Evolutionary conservation across 2,113 vertebrate genomes (phyloP).

Genomic region (Halichoeres trimaculatus): DNA sequence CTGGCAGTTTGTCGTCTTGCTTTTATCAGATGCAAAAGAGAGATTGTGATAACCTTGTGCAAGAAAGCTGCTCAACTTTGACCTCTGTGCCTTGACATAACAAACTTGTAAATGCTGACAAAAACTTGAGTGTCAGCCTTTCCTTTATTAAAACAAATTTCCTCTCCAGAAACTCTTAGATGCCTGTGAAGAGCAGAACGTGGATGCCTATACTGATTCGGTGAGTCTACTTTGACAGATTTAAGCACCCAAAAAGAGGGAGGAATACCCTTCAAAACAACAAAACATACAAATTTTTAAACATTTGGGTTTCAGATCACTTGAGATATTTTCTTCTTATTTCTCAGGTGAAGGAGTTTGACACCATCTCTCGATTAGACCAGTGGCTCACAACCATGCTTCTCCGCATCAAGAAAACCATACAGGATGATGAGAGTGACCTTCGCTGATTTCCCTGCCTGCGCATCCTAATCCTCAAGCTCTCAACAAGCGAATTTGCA

Average conservation of each 20-base stretch:
- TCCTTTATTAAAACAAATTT: background rate
- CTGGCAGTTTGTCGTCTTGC: background rate
- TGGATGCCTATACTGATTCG: conserved; percentile 90
- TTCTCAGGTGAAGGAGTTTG: conserved; percentile 92
- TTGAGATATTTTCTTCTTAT: background rate
- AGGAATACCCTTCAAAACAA: no score
- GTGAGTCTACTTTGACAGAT: conserved; percentile 75
- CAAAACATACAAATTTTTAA: no score
- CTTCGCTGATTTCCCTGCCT: conserved; percentile 76
- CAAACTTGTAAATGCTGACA: no score
- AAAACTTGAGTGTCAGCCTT: background rate
- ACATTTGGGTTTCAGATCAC: background rate
- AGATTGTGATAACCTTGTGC: no score
- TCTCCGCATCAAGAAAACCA: conserved; percentile 95
- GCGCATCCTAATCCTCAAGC: background rate
- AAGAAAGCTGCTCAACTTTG: no score
- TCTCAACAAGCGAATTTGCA: background rate
- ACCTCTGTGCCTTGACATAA: no score
- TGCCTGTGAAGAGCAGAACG: conserved; percentile 92
- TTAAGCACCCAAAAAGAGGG: background rate
- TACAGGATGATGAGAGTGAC: conserved; percentile 90
- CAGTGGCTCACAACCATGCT: conserved; percentile 98
- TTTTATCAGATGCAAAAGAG: no score
- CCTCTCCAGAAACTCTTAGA: conserved; percentile 90
- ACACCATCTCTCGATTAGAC: conserved; percentile 93